Evolutionary conservation across 2,888 invertebrate species (phyloP).

Genomic region (Aleiodes alternator): DNA sequence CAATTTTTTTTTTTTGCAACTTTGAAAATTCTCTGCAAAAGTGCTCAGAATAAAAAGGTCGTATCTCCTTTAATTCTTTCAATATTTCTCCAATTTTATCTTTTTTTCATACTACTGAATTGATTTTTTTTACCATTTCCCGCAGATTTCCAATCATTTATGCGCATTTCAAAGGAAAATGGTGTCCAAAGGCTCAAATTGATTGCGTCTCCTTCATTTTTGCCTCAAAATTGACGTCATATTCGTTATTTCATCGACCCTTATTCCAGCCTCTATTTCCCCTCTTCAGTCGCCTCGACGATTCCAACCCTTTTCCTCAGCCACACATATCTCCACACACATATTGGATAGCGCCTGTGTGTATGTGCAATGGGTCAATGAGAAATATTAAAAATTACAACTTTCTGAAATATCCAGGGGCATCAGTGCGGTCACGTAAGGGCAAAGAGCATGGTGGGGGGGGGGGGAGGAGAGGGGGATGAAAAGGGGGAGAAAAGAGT

Average conservation of each 20-base stretch:
- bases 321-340: conserved; percentile 5
- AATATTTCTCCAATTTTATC: too few relatives aligned
- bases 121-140: too few relatives aligned
- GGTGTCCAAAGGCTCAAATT: conserved; percentile 59
- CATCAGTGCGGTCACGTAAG: conserved; percentile 26
- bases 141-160: too few relatives aligned
- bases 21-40: too few relatives aligned
- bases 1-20: too few relatives aligned
- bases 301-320: conserved; percentile 19
- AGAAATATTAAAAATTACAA: conserved; percentile 22
- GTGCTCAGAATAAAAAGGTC: too few relatives aligned
- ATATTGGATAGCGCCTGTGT: neutral
- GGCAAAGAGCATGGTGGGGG: neutral
- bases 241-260: conserved; percentile 74
- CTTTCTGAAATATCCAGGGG: conserved; percentile 15
- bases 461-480: conserved; percentile 24
- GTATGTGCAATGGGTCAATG: conserved; percentile 41
- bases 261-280: conserved; percentile 57
- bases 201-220: conserved; percentile 71
- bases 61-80: too few relatives aligned
- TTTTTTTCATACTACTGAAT: too few relatives aligned
- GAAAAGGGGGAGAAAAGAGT: conserved; percentile 14
- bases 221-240: conserved; percentile 74
- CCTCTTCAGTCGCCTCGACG: conserved; percentile 40
- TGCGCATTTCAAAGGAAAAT: too few relatives aligned